Conservation (phyloP, 2,888 invertebrate genomes). For the Habrosyne pyritoides region DNA sequence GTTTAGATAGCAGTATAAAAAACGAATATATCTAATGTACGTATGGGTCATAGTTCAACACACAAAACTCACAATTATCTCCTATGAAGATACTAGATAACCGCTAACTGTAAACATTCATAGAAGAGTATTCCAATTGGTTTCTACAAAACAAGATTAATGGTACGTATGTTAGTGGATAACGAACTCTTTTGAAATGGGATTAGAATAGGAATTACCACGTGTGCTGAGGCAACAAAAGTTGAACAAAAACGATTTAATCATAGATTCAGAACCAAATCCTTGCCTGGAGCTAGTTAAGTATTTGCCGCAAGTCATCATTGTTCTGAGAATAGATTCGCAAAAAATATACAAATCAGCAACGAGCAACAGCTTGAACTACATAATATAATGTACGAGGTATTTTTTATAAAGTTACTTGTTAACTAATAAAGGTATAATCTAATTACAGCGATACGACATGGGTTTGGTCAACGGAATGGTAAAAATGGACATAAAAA, state of each 20-base stretch:
- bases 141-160: slow-evolving; percentile 1
- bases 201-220: slow-evolving; percentile 9
- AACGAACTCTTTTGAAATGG: background rate
- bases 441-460: background rate
- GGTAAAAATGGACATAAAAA: background rate
- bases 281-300: slow-evolving; percentile 36
- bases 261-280: slow-evolving; percentile 47
- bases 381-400: background rate
- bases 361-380: slow-evolving; percentile 17
- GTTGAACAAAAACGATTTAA: slow-evolving; percentile 66
- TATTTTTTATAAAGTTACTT: background rate
- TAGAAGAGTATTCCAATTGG: slow-evolving; percentile 11
- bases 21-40: slow-evolving; percentile 4
- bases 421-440: slow-evolving; percentile 1
- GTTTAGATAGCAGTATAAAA: background rate
- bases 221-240: slow-evolving; percentile 20
- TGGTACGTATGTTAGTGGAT: background rate
- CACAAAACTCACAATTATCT: slow-evolving; percentile 21
- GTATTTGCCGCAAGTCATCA: slow-evolving; percentile 39
- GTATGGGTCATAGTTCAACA: slow-evolving; percentile 19
- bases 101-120: slow-evolving; percentile 24
- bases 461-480: background rate
- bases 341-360: slow-evolving; percentile 31
- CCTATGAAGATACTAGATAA: slow-evolving; percentile 11
- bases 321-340: slow-evolving; percentile 31